Base-by-base conservation (phyloP, 1,140 invertebrate genomes). In the Pogonognathellus flavescens region DNA sequence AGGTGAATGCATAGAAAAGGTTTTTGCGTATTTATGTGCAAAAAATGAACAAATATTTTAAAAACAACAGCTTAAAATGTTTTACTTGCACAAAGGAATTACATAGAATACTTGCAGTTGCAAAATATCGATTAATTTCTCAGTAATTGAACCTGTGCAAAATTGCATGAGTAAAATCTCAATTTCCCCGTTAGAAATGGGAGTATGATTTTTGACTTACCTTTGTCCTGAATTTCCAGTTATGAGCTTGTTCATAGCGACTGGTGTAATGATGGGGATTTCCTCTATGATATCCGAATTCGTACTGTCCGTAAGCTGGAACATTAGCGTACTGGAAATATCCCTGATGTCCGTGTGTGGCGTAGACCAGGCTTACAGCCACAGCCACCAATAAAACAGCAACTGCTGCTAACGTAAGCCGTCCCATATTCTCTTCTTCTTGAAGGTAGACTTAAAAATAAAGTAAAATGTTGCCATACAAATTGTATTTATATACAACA, bases 281-380 rank as follows among this genome's bases (percentile, higher is more conserved):
- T 70, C 90, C 90, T 70, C 90, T 82, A 25, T 90, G 89, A 85
- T 87, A 87, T 16, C 90, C 90, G 81, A 91, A 91, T 86, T 91
- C 90, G 83, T 90, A 91, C 52, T 90, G 89, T 1, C 86, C 89
- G 62, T 89, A 87, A 6, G 86, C 87, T 9, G 90, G 90, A 11
- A 91, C 90, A 85, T 90, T 90, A 14, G 90, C 90, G 84, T 91
- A 91, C 84, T 90, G 89, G 87, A 90, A 90, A 86, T 89, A 89
- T 11, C 89, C 89, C 41, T 81, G 80, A 31, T 81, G 80, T 53
- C 55, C 80, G 25, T 81, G 80, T 55, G 50, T 57, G 53, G 80
- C 80, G 31, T 25, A 57, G 5, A 81, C 80, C 16, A 49, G 16
- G 70, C 70, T 76, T 6, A 76, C 70, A 84, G 66, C 60, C 5